These are phyloP conservation scores for Thereva unica DNA, from an alignment of 2,888 invertebrate species.

Conservation along the genomic window DNA sequence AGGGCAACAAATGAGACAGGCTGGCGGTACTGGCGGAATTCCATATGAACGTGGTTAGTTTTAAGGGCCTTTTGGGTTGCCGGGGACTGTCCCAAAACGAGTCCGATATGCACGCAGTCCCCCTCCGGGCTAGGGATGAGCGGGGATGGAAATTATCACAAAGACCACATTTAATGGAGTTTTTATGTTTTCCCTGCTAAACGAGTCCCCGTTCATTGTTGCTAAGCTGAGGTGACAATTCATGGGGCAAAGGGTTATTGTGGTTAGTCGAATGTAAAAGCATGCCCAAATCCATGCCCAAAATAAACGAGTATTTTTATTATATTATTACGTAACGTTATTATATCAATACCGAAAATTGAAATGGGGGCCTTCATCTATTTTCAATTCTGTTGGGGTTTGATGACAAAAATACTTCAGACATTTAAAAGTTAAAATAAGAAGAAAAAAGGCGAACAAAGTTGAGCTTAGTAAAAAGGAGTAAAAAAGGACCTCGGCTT, in stretches of 20 bases:
- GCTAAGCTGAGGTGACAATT: slow-evolving; percentile 1
- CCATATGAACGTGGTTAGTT: slow-evolving; percentile 18
- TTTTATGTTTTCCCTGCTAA: slow-evolving; percentile 19
- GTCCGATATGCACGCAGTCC: slow-evolving; percentile 20
- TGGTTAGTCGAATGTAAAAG: no score
- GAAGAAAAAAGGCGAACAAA: no score
- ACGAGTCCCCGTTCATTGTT: slow-evolving; percentile 10
- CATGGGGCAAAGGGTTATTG: neutral
- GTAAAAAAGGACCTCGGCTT: no score
- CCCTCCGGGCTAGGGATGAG: slow-evolving; percentile 1
- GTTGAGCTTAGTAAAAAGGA: no score
- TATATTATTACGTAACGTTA: no score
- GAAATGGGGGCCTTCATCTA: no score
- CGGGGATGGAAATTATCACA: slow-evolving; percentile 4
- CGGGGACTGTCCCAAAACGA: slow-evolving; percentile 11
- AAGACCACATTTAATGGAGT: slow-evolving; percentile 23
- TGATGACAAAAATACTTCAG: no score
- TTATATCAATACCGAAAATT: no score
- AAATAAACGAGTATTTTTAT: no score
- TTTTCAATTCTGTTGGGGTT: no score
- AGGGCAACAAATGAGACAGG: neutral
- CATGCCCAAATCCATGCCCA: no score
- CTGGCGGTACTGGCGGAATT: neutral
- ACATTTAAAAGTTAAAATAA: no score
- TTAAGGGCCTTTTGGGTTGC: slow-evolving; percentile 21